phyloP scores from a whole-genome alignment of 92 coral and sea anemone genomes.

The Muricea muricata region DNA sequence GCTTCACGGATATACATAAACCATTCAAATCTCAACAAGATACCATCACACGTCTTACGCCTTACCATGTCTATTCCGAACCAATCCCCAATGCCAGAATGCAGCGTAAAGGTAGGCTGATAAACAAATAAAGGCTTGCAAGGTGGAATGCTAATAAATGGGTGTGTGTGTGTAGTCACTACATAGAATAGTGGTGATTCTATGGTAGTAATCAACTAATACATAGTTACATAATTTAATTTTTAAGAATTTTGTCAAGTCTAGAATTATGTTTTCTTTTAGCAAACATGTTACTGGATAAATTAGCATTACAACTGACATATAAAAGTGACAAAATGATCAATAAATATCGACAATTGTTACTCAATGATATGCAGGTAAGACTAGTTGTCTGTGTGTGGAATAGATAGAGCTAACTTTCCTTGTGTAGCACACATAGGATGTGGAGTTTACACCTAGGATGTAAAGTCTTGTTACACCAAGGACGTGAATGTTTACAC shows the following conservation, averaged over 20 bases:
- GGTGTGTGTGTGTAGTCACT: too few species aligned
- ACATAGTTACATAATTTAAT: too few species aligned
- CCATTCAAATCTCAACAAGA: conserved; percentile 81
- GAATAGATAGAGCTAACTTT: background rate
- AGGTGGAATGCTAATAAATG: too few species aligned
- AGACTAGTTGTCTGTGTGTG: too few species aligned
- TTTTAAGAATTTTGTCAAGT: too few species aligned
- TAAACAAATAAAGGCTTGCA: too few species aligned
- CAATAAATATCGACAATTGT: conserved; percentile 84
- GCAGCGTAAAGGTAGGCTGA: conserved; percentile 80
- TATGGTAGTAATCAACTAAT: too few species aligned
- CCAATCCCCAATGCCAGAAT: conserved; percentile 80
- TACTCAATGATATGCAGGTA: conserved; percentile 89
- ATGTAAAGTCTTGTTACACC: too few species aligned
- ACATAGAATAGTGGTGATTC: too few species aligned
- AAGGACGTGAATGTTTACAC: too few species aligned
- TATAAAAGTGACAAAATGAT: conserved; percentile 88
- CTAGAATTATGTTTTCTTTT: too few species aligned
- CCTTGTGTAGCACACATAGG: background rate
- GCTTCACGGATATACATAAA: conserved; percentile 74
- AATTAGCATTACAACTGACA: conserved; percentile 82
- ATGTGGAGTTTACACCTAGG: too few species aligned
- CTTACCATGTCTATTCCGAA: conserved; percentile 90
- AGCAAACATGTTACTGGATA: conserved; percentile 75
- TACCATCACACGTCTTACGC: conserved; percentile 74